Evolutionary conservation across 2,888 invertebrate species (phyloP).

Genomic region (Phrixothrix hirtus): DNA sequence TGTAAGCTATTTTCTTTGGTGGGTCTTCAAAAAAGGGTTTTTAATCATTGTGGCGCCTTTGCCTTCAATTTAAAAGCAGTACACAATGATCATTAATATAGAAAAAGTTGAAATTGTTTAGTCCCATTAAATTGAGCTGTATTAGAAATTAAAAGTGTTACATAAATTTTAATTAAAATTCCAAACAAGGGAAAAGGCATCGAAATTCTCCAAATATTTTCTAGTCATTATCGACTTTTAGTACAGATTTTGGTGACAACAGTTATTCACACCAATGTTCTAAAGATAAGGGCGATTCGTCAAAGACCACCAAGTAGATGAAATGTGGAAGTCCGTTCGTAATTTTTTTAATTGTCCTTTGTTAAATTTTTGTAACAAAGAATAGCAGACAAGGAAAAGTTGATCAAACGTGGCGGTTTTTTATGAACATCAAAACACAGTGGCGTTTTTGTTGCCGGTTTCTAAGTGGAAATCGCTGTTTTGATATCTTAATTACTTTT

Average conservation of each 20-base stretch:
- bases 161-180: background rate
- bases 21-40: too few relatives aligned
- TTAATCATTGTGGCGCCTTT: too few relatives aligned
- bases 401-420: constrained; percentile 19
- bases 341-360: constrained; percentile 2
- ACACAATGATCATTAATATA: too few relatives aligned
- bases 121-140: too few relatives aligned
- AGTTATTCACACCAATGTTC: constrained; percentile 24
- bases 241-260: constrained; percentile 14
- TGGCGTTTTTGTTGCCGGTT: constrained; percentile 24
- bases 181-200: constrained; percentile 3
- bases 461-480: constrained; percentile 34
- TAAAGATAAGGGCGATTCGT: too few relatives aligned
- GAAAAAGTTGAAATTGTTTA: background rate
- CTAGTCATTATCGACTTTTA: constrained; percentile 5
- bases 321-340: background rate
- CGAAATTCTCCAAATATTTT: constrained; percentile 10
- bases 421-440: constrained; percentile 45
- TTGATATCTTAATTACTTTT: constrained; percentile 34
- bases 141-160: background rate
- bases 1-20: too few relatives aligned
- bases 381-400: too few relatives aligned
- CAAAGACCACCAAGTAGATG: constrained; percentile 20
- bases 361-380: background rate
- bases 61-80: too few relatives aligned